These are phyloP conservation scores for Gymnopithys bicolor DNA, from an alignment of 2,797 vertebrate genomes.

Conservation along the genomic window DNA sequence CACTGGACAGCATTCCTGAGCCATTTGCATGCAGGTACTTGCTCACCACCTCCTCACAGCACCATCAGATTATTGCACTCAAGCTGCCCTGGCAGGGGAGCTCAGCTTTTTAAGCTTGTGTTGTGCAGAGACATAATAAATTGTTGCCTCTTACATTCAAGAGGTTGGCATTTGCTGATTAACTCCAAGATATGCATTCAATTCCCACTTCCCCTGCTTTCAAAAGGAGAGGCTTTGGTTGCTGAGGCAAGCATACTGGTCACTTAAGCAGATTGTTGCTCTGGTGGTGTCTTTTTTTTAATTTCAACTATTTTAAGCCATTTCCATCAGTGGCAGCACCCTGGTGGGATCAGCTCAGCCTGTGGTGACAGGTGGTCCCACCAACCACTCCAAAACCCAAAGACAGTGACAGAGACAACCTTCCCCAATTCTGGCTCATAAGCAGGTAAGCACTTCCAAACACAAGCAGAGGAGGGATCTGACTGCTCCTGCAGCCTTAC, in stretches of 20 bases:
- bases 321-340: background rate
- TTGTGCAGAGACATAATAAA: conserved; percentile 20
- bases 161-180: background rate
- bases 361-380: background rate
- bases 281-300: background rate
- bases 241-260: background rate
- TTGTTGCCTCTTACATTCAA: background rate
- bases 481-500: background rate
- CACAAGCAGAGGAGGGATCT: background rate
- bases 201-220: conserved; percentile 2
- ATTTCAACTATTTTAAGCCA: background rate
- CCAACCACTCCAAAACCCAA: background rate
- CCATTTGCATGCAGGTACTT: background rate
- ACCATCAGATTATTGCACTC: background rate
- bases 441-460: background rate
- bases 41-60: background rate
- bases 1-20: background rate
- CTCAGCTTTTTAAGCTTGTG: conserved; percentile 8
- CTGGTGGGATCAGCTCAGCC: background rate
- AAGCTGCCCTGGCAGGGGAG: background rate
- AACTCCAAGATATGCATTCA: background rate
- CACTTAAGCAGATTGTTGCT: background rate
- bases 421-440: background rate
- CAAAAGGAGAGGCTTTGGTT: background rate
- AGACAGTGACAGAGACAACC: background rate